Base-by-base conservation (phyloP, 2,113 vertebrate genomes). In the Lamprotornis superbus region DNA sequence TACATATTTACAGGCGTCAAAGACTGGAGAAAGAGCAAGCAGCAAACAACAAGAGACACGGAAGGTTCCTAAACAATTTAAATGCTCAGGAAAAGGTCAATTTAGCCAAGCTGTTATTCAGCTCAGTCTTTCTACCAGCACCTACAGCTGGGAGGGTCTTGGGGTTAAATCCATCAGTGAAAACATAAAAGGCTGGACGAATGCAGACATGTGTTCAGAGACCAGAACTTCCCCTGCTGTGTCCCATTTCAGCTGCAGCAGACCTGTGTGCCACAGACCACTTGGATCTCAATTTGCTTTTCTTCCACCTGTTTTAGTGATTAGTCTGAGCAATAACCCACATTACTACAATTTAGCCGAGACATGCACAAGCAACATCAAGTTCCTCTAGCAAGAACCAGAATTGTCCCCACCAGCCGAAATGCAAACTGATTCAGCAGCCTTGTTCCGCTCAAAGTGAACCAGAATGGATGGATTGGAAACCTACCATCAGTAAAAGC, bases 261-360 rank as follows among this genome's bases (percentile, higher is more conserved):
- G 28, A 25, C 18, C 25, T 30, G 31, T 1, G 1, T 1, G 4
- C 53, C 27, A 27, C 31, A 70, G 37, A 61, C 12, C 21, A 17
- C 40, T 69, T 44, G 12, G 2, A 74, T 35, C 21, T 71, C 73
- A 9, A 25, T 33, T 92, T 60, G 30, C 21, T 35, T 77, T 83
- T 69, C 21, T 83, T 69, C 21, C 17, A 40, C 15, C 8, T 47
- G 17, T 57, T 78, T 74, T 15, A 57, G 15, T 12, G 22, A 71
- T n/a, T 53, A 75, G 4, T 49, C n/a, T 40, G 56, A 63, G 64
- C 16, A 79, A 31, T 22, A 75, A 65, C 55, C 49, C 30, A 27
- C 2, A 1, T 40, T 35, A 24, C 27, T 49, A 27, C 21, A n/a
- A 37, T 49, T 79, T 28, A 88, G 56, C 31, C 0, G 0, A 92